Conservation (phyloP, 2,797 vertebrate genomes). For the Microctenopoma stevenorrisi region DNA sequence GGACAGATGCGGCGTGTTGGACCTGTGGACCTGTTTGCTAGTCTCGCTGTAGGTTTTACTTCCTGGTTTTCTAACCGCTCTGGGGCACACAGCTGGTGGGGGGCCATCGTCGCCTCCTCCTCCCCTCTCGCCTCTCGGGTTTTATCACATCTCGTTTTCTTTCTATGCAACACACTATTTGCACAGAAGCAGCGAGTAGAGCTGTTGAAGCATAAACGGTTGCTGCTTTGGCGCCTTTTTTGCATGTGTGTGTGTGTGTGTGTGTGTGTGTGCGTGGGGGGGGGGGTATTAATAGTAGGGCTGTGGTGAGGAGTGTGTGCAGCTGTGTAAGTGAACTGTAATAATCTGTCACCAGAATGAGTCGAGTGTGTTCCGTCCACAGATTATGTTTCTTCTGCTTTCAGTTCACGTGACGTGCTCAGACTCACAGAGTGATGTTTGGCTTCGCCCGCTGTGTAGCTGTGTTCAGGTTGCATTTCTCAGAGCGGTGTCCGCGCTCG, state of each 20-base stretch:
- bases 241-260: slow-evolving; percentile 49
- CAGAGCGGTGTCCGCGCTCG: no score
- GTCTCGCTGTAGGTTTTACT: slow-evolving; percentile 45
- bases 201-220: slow-evolving; percentile 39
- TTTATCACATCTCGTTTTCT: slow-evolving; percentile 29
- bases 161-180: slow-evolving; percentile 12
- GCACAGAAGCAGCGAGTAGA: slow-evolving; percentile 1
- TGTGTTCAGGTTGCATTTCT: no score
- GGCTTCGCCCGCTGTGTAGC: no score
- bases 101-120: neutral
- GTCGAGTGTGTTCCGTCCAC: neutral
- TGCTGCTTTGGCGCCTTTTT: slow-evolving; percentile 31
- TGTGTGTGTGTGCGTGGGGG: slow-evolving; percentile 13
- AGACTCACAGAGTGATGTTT: no score
- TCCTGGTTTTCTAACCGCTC: slow-evolving; percentile 60
- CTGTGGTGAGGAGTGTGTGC: slow-evolving; percentile 36
- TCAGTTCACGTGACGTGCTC: no score
- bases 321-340: slow-evolving; percentile 62
- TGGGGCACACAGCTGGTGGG: slow-evolving; percentile 46
- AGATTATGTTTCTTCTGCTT: no score
- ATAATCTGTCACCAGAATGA: slow-evolving; percentile 25
- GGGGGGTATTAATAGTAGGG: slow-evolving; percentile 63
- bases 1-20: neutral
- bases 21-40: neutral
- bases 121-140: neutral